These are phyloP conservation scores for Pherbina coryleti DNA, from an alignment of 2,888 invertebrate species.

Conservation along the genomic window DNA sequence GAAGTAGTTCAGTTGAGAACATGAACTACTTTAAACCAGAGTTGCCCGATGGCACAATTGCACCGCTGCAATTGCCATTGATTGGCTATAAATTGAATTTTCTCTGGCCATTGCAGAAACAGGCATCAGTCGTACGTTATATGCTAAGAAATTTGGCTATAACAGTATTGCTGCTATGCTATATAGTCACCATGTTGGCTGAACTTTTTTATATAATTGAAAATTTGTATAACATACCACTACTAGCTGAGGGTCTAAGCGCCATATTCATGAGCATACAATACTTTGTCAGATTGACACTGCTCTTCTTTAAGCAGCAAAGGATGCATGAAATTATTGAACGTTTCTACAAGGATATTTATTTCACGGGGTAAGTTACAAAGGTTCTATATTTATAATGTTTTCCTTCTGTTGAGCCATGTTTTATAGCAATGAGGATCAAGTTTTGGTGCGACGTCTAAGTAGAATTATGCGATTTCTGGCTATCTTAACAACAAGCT, in stretches of 20 bases:
- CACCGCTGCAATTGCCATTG: constrained; percentile 36
- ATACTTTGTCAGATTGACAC: constrained; percentile 39
- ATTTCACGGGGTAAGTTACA: constrained; percentile 39
- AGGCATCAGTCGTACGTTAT: constrained; percentile 9
- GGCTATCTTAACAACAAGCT: constrained; percentile 38
- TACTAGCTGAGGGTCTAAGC: constrained; percentile 45
- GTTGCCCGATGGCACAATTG: neutral
- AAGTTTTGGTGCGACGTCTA: constrained; percentile 27
- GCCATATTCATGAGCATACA: constrained; percentile 47
- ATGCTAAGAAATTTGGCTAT: constrained; percentile 29
- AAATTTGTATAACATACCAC: constrained; percentile 43
- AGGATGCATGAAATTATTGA: constrained; percentile 41
- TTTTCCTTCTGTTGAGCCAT: neutral
- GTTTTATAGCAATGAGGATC: constrained; percentile 39
- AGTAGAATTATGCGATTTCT: constrained; percentile 32
- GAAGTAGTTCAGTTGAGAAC: too few species aligned
- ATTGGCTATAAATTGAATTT: constrained; percentile 45
- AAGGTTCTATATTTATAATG: too few species aligned
- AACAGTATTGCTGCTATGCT: constrained; percentile 36
- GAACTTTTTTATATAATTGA: constrained; percentile 44
- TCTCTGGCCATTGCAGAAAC: constrained; percentile 45
- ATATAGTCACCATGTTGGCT: constrained; percentile 40
- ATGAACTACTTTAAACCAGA: constrained; percentile 21
- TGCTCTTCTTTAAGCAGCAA: constrained; percentile 27
- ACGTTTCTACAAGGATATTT: constrained; percentile 47